Evolutionary conservation across 2,113 vertebrate genomes (phyloP).

Genomic region (Thunnus thynnus): DNA sequence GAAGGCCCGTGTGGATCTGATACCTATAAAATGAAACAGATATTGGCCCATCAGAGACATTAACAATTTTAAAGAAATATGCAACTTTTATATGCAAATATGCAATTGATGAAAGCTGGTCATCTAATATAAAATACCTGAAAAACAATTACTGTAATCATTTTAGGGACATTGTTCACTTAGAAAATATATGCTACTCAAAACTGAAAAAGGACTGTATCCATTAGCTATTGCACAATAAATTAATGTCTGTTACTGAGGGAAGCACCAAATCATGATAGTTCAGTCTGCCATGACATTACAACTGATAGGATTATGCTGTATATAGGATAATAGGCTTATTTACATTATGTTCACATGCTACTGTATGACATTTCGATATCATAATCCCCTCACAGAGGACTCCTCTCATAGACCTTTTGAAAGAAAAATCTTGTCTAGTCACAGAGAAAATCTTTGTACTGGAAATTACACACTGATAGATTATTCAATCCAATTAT

Average conservation of each 20-base stretch:
- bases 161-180: too few relatives aligned
- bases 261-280: not conserved
- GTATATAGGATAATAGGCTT: constrained; percentile 1
- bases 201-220: not conserved
- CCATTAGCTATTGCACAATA: not conserved
- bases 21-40: constrained; percentile 85
- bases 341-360: constrained; percentile 10
- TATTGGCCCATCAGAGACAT: not conserved
- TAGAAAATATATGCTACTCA: not conserved
- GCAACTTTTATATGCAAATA: too few relatives aligned
- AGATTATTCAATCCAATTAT: constrained; percentile 32
- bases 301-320: not conserved
- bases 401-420: constrained; percentile 27
- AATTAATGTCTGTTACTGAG: not conserved
- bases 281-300: not conserved
- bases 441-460: constrained; percentile 41
- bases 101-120: not conserved
- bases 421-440: not conserved
- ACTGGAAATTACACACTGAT: constrained; percentile 13
- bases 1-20: constrained; percentile 98
- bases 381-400: constrained; percentile 26
- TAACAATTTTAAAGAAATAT: not conserved
- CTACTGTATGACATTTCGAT: constrained; percentile 39
- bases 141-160: too few relatives aligned
- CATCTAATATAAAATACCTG: not conserved